Percentiles rank a stretch among this genome's conserved stretches.
Conservation (phyloP, 2,888 invertebrate species). For the Plebejus melissa region DNA sequence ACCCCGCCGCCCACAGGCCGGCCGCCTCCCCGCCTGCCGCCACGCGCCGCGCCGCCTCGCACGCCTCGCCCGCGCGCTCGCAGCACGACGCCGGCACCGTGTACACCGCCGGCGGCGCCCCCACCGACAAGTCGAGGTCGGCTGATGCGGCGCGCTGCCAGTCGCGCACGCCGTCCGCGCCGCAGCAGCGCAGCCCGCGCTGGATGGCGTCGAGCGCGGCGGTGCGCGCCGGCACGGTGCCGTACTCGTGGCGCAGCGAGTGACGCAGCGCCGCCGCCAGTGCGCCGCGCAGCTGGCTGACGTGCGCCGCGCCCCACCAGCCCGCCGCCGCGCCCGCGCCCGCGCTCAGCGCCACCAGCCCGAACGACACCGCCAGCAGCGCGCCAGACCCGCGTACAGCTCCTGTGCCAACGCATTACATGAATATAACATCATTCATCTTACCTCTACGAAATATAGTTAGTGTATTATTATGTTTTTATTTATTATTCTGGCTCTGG, state of each 20-base stretch:
- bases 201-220: conserved; percentile 68
- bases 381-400: conserved; percentile 52
- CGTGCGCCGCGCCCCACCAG: conserved; percentile 68
- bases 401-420: conserved; percentile 38
- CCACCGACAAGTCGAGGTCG: conserved; percentile 59
- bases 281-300: conserved; percentile 53
- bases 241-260: conserved; percentile 58
- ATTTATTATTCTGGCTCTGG: no score
- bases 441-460: background rate
- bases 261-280: conserved; percentile 48
- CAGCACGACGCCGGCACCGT: conserved; percentile 64
- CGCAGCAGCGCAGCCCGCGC: conserved; percentile 89
- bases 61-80: conserved; percentile 39
- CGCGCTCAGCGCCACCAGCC: conserved; percentile 59
- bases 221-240: conserved; percentile 52
- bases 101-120: conserved; percentile 55
- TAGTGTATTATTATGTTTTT: no score
- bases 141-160: conserved; percentile 79
- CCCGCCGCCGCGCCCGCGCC: conserved; percentile 63
- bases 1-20: conserved; percentile 50
- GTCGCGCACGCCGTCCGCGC: conserved; percentile 95
- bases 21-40: conserved; percentile 43
- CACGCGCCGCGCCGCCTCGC: conserved; percentile 48
- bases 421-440: background rate
- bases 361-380: conserved; percentile 60